Evolutionary conservation across 2,888 invertebrate genomes (phyloP), one percentile per base, ranked within the genome.

Genomic region (Acheta domesticus): DNA sequence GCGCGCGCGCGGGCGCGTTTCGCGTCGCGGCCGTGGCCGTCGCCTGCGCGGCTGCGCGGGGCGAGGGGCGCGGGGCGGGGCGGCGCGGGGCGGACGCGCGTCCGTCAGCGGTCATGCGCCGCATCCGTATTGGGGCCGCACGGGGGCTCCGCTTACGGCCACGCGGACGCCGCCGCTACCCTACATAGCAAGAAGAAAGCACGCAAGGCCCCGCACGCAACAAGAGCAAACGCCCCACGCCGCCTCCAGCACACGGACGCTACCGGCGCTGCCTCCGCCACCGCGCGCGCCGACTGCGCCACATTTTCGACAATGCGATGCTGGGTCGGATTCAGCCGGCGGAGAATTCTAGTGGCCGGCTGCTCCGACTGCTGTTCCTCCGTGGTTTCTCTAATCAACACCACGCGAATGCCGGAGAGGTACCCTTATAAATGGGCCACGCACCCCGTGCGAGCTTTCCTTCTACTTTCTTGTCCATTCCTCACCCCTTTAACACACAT

Each of bases 131-230:
- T 62, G 62, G 62, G 62, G 62, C 62, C 62, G 62, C 62, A 12
- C 14, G 62, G 62, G 62, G 75, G 75, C 75, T 75, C 62, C 62
- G 62, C 62, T 62, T 62, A 75, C 75, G 75, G 23, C 20, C 16
- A 75, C 36, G 75, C 75, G 8, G 75, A 11, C 75, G 75, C 14
- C 36, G 75, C 23, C 75, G 16, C 75, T 75, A 21, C 75, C 75
- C 75, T 75, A 75, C 62, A 62, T 62, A 62, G 62, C 62, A 62
- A 62, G 62, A 62, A 62, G 62, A 62, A 62, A 62, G 62, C 62
- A 62, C n/a, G n/a, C 23, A 2, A 2, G 62, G n/a, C 62, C 62
- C 16, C 62, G 62, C 62, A 4, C 16, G 14, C 62, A 62, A 62
- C 62, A 62, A 62, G 62, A 62, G 62, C 16, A 62, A 62, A 62